Evolutionary conservation across 1,140 invertebrate species (phyloP).

Genomic region (Drosophila navojoa): DNA sequence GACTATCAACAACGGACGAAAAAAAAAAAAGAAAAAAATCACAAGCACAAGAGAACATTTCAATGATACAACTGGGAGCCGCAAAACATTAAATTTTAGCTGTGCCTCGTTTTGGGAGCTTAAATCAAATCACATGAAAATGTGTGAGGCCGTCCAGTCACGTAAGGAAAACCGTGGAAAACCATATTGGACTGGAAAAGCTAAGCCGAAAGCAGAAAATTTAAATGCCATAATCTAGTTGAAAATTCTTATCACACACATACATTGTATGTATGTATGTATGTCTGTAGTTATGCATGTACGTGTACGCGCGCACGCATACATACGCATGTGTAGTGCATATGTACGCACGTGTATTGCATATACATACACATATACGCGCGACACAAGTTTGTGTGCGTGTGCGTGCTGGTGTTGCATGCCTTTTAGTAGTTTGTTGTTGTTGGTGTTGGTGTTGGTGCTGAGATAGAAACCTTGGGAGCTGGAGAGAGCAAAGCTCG

Average conservation of each 20-base stretch:
- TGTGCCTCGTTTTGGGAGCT: slow-evolving; percentile 32
- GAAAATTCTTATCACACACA: slow-evolving; percentile 61
- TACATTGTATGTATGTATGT: not conserved
- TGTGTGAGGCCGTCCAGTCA: slow-evolving; percentile 31
- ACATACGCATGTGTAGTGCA: slow-evolving; percentile 9
- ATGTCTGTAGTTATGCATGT: not conserved
- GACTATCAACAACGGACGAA: not conserved
- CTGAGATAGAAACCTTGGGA: slow-evolving; percentile 35
- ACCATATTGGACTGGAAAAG: not conserved
- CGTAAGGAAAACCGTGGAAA: slow-evolving; percentile 13
- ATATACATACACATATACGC: not conserved
- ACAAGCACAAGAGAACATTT: slow-evolving; percentile 29
- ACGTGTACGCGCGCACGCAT: not conserved
- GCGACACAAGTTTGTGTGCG: not conserved
- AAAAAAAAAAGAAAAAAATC: slow-evolving; percentile 10
- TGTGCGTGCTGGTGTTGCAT: slow-evolving; percentile 29
- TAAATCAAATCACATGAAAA: slow-evolving; percentile 46
- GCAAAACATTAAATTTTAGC: slow-evolving; percentile 36
- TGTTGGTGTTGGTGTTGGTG: slow-evolving; percentile 25
- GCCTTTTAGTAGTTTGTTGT: slow-evolving; percentile 11
- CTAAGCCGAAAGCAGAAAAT: slow-evolving; percentile 1
- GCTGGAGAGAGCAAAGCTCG: slow-evolving; percentile 35
- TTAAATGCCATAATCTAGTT: slow-evolving; percentile 48
- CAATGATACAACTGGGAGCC: slow-evolving; percentile 50
- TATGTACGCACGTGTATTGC: slow-evolving; percentile 8